phyloP scores from a whole-genome alignment of 2,797 vertebrate genomes.

The Typhlichthys eigenmanni region DNA sequence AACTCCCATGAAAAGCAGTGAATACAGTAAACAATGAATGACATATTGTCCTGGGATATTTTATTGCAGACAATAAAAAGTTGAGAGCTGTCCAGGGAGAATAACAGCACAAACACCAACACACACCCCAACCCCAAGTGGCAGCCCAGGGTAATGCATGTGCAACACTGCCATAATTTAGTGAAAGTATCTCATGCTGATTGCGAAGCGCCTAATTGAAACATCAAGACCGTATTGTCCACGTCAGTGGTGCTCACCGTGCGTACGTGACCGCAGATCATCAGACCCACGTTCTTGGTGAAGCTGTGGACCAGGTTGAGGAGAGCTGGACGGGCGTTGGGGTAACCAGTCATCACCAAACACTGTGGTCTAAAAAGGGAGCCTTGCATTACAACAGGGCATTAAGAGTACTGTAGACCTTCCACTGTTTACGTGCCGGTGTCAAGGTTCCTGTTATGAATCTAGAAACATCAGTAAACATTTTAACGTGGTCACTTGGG shows the following conservation, averaged over 20 bases:
- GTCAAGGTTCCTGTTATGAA: too few species aligned
- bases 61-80: too few species aligned
- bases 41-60: neutral
- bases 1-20: neutral
- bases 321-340: slow-evolving; percentile 91
- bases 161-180: too few species aligned
- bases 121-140: too few species aligned
- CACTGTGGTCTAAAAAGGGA: slow-evolving; percentile 88
- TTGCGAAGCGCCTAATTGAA: neutral
- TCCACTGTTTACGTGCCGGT: too few species aligned
- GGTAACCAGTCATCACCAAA: slow-evolving; percentile 96
- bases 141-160: too few species aligned
- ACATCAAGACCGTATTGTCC: neutral
- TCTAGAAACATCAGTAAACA: too few species aligned
- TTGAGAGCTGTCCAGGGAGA: too few species aligned
- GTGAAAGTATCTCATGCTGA: neutral
- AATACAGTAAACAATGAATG: too few species aligned
- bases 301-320: slow-evolving; percentile 94
- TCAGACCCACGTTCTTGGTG: slow-evolving; percentile 96
- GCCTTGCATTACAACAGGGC: neutral
- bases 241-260: slow-evolving; percentile 77
- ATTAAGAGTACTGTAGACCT: neutral
- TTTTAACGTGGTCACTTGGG: too few species aligned
- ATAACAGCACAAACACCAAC: too few species aligned
- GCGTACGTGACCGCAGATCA: slow-evolving; percentile 95